Evolutionary conservation across 2,113 vertebrate genomes (phyloP).

Genomic region (Rhinopomastus cyanomelas): DNA sequence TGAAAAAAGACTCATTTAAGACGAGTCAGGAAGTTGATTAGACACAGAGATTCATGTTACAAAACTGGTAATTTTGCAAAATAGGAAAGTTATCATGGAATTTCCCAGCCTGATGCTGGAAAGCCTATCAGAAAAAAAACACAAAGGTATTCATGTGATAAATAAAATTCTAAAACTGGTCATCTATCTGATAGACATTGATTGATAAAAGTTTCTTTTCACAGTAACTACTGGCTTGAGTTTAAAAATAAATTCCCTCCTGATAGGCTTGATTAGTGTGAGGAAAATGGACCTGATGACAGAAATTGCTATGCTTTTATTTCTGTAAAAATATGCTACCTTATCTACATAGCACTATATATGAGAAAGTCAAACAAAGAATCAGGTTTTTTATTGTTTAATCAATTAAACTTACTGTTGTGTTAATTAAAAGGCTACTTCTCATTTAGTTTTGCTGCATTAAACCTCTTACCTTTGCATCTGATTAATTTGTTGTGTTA

Average conservation of each 20-base stretch:
- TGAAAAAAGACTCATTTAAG: background rate
- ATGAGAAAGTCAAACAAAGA: background rate
- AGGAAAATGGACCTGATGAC: background rate
- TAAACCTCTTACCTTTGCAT: slow-evolving; percentile 77
- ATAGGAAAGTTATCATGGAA: background rate
- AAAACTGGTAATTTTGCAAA: background rate
- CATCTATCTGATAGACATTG: background rate
- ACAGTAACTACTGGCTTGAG: background rate
- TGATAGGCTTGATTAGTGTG: background rate
- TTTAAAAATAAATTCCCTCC: background rate
- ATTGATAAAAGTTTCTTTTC: background rate
- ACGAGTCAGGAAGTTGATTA: background rate
- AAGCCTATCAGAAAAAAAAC: background rate
- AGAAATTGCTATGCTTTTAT: background rate
- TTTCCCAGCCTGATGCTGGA: background rate
- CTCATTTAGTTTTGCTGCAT: background rate
- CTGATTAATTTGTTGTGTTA: slow-evolving; percentile 79
- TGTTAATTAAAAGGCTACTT: background rate
- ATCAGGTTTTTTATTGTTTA: background rate
- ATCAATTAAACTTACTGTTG: background rate
- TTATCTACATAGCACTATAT: background rate
- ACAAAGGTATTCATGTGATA: background rate
- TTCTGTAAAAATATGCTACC: background rate
- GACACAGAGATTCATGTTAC: background rate
- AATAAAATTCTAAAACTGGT: background rate